Evolutionary conservation across 2,113 vertebrate genomes (phyloP).

Genomic region (Girardinichthys multiradiatus): DNA sequence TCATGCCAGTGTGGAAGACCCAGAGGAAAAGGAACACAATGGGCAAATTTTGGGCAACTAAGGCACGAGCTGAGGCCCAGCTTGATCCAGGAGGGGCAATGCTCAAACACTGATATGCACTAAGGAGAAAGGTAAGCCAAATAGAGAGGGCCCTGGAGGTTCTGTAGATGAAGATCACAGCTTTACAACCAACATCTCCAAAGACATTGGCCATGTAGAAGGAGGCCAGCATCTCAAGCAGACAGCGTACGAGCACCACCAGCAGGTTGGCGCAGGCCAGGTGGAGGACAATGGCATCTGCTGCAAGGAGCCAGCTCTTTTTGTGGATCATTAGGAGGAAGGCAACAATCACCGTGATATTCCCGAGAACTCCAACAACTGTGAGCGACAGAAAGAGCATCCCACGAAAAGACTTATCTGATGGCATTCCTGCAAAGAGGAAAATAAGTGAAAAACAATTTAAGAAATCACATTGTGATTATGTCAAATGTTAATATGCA

Average conservation of each 20-base stretch:
- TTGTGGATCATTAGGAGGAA: conserved; percentile 63
- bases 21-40: conserved; percentile 72
- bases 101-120: conserved; percentile 78
- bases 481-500: neutral
- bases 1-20: conserved; percentile 73
- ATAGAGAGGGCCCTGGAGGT: conserved; percentile 78
- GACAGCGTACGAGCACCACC: conserved; percentile 74
- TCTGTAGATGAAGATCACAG: conserved; percentile 78
- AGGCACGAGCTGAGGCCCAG: conserved; percentile 58
- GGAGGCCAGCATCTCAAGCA: conserved; percentile 76
- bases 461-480: conserved; percentile 2
- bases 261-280: conserved; percentile 75
- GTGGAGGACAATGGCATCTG: conserved; percentile 78
- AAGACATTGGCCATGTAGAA: conserved; percentile 70
- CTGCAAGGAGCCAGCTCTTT: conserved; percentile 72
- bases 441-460: neutral
- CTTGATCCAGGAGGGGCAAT: conserved; percentile 73
- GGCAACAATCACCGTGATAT: conserved; percentile 68
- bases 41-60: conserved; percentile 53
- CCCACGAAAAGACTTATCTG: conserved; percentile 57
- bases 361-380: conserved; percentile 76
- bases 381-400: conserved; percentile 75
- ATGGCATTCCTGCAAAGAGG: conserved; percentile 53
- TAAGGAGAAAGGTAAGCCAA: conserved; percentile 82
- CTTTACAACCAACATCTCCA: conserved; percentile 70